These are phyloP conservation scores for Felis catus DNA, from an alignment of 2,113 vertebrate species.

Conservation along the genomic window F.catus_Fca126_mat1.0 CM031415.1:91629501-91630000, in stretches of 20 bases:
- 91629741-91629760: not conserved
- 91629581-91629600: constrained; percentile 43
- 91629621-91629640: not conserved
- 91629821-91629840: not conserved
- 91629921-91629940: not conserved
- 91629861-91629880: not conserved
- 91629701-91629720: not conserved
- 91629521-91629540: constrained; percentile 38
- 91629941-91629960: not conserved
- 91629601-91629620: constrained; percentile 39
- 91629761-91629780: not conserved
- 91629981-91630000: not conserved
- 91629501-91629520: constrained; percentile 20
- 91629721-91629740: not conserved
- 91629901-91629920: not conserved
- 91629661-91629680: not conserved
- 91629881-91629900: not conserved
- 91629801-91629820: not conserved
- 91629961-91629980: not conserved
- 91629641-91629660: not conserved
- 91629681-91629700: not conserved
- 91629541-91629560: constrained; percentile 72
- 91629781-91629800: not conserved
- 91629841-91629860: fast-evolving
- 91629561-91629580: constrained; percentile 65